Base-by-base conservation (phyloP, 2,113 vertebrate species). In the Nycticebus coucang region DNA sequence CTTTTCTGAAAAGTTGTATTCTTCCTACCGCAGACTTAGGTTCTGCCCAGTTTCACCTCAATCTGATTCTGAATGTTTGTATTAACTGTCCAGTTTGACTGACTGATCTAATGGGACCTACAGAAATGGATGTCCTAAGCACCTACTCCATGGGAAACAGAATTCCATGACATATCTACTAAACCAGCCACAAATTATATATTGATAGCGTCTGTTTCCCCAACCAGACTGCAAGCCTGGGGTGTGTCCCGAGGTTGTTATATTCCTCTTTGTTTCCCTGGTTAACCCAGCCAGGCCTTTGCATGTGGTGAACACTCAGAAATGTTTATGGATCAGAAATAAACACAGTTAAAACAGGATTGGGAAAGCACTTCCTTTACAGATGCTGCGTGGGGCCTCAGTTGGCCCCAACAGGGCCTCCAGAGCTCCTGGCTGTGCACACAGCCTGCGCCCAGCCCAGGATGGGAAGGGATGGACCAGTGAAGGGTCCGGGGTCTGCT, bases 331-430 rank as follows among this genome's bases (percentile, higher is more conserved):
- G 66, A 62, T 87, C 84, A 93, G 94, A 97, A 95, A 91, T 82
- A 97, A 96, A 95, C 96, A 94, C 93, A 95, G 93, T 97, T 94
- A 80, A 93, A 97, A 96, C 75, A 91, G 35, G 69, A 74, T 97
- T 95, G 89, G 94, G 86, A 94, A 86, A 91, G 85, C 91, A 86
- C 75, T 97, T 95, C 95, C 89, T 93, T 95, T 86, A 74, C 91
- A 89, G 95, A 97, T 95, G 91, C 82, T 55, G 60, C 2, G 1
- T 17, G 0, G 33, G 68, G 83, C 50, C 86, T 96, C 86, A 30
- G 4, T 55, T 86, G 95, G 94, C 11, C 62, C 82, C 86, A 79
- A 14, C 8, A 9, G 79, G 64, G 35, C 82, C 68, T 55, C 41
- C 59, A 66, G 79, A 94, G 37, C 9, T 5, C 37, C 71, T 35